phyloP scores from a whole-genome alignment of 2,797 vertebrate genomes.

The Dromococcyx pavoninus region DNA sequence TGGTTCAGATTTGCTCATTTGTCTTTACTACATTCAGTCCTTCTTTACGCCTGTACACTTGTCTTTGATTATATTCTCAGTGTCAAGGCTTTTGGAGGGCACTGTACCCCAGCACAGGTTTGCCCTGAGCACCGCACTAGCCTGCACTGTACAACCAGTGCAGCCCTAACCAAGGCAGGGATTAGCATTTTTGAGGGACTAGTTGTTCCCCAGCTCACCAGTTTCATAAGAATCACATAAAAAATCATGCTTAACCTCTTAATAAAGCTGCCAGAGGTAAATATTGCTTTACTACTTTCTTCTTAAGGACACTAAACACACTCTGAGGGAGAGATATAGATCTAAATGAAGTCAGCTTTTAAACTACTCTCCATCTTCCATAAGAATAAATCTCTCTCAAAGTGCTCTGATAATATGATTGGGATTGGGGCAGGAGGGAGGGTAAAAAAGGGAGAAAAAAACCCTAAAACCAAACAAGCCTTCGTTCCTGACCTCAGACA shows the following conservation, averaged over 20 bases:
- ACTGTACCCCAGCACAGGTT: not conserved
- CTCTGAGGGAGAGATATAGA: not conserved
- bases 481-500: not conserved
- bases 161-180: not conserved
- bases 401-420: not conserved
- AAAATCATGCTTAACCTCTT: slow-evolving; percentile 39
- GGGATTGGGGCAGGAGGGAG: not conserved
- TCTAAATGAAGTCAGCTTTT: slow-evolving; percentile 10
- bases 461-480: not conserved
- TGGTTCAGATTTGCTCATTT: not conserved
- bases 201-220: not conserved
- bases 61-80: not conserved
- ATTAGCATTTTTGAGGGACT: not conserved
- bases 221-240: not conserved
- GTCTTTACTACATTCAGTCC: not conserved
- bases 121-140: not conserved
- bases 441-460: not conserved
- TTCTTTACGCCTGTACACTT: not conserved
- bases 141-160: not conserved
- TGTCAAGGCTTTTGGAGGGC: not conserved
- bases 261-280: slow-evolving; percentile 55
- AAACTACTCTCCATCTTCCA: not conserved
- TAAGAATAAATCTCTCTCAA: not conserved
- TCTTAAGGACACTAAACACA: slow-evolving; percentile 9
- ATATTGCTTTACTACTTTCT: not conserved